These are phyloP conservation scores for Irena cyanogastra DNA, from an alignment of 2,113 vertebrate genomes.

Conservation along the genomic window DNA sequence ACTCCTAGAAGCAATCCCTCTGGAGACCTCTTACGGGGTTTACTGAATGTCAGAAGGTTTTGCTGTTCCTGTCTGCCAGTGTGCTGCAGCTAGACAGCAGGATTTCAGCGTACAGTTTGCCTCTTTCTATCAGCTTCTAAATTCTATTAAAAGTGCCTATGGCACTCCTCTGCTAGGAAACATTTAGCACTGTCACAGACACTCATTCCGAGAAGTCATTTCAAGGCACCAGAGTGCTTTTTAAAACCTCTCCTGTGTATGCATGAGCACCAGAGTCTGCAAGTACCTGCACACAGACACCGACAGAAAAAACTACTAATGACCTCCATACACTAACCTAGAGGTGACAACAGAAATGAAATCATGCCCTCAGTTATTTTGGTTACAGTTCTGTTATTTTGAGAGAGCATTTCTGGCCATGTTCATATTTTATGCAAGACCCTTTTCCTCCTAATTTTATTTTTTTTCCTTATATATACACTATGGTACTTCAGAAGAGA, in stretches of 20 bases:
- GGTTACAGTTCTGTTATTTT: not conserved
- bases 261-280: not conserved
- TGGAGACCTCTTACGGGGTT: not conserved
- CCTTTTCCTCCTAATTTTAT: not conserved
- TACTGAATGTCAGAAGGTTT: not conserved
- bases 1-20: not conserved
- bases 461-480: not conserved
- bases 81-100: not conserved
- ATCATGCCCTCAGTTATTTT: not conserved
- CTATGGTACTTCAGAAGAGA: not conserved
- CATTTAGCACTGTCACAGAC: slow-evolving; percentile 15
- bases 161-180: slow-evolving; percentile 48
- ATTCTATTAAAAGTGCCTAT: slow-evolving; percentile 38
- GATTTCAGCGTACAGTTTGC: not conserved
- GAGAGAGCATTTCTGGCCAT: not conserved
- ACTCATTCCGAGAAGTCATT: slow-evolving; percentile 34
- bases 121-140: slow-evolving; percentile 20
- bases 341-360: not conserved
- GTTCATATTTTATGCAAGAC: not conserved
- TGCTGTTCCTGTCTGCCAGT: not conserved
- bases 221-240: slow-evolving; percentile 12
- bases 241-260: not conserved
- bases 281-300: not conserved
- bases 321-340: not conserved
- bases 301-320: not conserved